phyloP scores from a whole-genome alignment of 2,113 vertebrate genomes.

The Aix galericulata region DNA sequence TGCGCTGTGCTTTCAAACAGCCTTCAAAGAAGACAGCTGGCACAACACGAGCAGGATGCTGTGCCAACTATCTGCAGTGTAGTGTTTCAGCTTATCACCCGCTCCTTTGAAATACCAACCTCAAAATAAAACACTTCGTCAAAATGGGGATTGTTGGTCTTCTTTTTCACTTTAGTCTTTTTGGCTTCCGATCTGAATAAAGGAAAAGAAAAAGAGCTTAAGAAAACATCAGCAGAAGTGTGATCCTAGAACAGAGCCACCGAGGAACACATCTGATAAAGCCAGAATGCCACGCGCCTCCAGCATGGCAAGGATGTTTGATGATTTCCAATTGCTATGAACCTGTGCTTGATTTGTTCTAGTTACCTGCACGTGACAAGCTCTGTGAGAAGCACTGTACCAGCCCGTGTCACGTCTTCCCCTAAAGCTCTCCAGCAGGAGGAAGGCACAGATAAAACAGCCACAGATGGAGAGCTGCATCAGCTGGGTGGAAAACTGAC shows the following conservation, averaged over 20 bases:
- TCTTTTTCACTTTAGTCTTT: constrained; percentile 97
- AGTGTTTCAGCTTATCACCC: constrained; percentile 49
- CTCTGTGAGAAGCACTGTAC: not conserved
- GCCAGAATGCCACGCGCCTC: constrained; percentile 28
- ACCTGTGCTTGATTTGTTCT: constrained; percentile 12
- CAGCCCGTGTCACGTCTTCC: not conserved
- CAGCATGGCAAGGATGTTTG: constrained; percentile 5
- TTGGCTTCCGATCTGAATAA: constrained; percentile 91
- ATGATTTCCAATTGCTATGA: not conserved
- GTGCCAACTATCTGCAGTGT: constrained; percentile 10
- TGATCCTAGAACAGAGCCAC: not conserved
- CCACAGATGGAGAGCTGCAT: not conserved
- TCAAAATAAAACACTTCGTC: constrained; percentile 99
- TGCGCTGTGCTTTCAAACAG: constrained; percentile 26
- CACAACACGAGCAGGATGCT: not conserved
- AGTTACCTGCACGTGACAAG: not conserved
- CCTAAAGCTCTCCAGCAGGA: constrained; percentile 4
- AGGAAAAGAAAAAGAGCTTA: not conserved
- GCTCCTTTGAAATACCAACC: constrained; percentile 78
- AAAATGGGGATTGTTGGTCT: constrained; percentile 98
- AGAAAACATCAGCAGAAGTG: not conserved
- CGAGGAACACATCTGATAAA: constrained; percentile 10
- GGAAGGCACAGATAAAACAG: not conserved
- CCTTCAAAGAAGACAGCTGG: constrained; percentile 36
- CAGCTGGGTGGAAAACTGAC: constrained; percentile 46